phyloP scores from a whole-genome alignment of 2,113 vertebrate genomes.

The Neotragus moschatus region DNA sequence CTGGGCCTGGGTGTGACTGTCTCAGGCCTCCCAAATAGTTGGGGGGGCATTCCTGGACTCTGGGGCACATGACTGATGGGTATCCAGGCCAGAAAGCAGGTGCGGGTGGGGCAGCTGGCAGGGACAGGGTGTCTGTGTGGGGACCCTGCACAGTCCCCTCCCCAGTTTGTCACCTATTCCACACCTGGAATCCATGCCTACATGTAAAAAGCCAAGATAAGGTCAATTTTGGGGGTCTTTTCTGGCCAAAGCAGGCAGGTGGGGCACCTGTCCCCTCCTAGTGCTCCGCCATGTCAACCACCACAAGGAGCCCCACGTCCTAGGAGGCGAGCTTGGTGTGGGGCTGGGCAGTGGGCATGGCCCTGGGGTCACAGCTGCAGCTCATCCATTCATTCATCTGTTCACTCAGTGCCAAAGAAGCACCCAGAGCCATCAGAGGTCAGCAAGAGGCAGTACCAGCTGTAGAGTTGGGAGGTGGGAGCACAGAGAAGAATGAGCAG shows the following conservation, averaged over 20 bases:
- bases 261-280: neutral
- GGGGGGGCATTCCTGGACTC: neutral
- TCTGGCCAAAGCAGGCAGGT: neutral
- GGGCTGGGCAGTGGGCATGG: neutral
- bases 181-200: neutral
- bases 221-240: neutral
- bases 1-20: neutral
- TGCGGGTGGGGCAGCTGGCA: neutral
- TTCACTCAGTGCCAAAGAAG: neutral
- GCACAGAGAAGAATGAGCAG: neutral
- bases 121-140: neutral
- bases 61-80: too few species aligned
- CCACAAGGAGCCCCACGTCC: accelerated
- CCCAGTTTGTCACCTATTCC: neutral
- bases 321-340: neutral
- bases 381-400: accelerated
- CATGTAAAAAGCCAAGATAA: neutral
- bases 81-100: neutral
- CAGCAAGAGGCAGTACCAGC: neutral
- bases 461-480: neutral
- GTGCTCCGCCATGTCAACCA: neutral
- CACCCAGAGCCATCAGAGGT: neutral
- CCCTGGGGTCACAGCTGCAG: neutral
- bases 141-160: neutral
- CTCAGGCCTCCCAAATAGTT: neutral